Evolutionary conservation across 1,140 invertebrate genomes (phyloP), one percentile per base, ranked within the genome.

Genomic region (Phymastichus coffea): DNA sequence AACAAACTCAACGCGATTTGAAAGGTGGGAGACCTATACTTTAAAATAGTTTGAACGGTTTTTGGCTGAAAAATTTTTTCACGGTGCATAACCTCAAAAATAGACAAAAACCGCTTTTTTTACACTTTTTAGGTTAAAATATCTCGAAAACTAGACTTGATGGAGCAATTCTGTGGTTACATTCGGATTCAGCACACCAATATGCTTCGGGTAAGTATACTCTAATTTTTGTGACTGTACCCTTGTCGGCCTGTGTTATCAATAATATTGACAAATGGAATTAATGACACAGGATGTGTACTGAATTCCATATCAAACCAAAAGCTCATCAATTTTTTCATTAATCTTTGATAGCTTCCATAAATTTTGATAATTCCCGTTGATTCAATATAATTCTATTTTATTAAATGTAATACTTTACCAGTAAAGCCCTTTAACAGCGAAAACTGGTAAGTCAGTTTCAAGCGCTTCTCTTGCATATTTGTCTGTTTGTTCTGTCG

Each of bases 401-500:
- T 26, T 4, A 48, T 15, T 30, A 14, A 15, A 17, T 19, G 28
- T 33, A 48, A 15, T 2, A 12, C 2, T 7, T n/a, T 17, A n/a
- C n/a, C n/a, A n/a, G n/a, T n/a, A n/a, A 4, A 26, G 26, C 4
- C 26, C 46, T 44, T 44, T 44, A 2, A 44, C 43, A 44, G 19
- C 43, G 23, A 19, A 44, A n/a, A 25, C 12, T 23, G 37, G 37
- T 6, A n/a, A 9, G 7, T 17, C 7, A n/a, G 9, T n/a, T 40
- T 12, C n/a, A 9, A 14, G 4, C 9, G 43, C 60, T 55, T 10
- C 7, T 51, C 35, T 12, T 1, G 43, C 37, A 23, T 30, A 12
- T 14, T 19, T 9, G 12, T 26, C 46, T 19, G 51, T 51, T 62
- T 51, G 28, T 10, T 63, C 10, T 12, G 65, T 63, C 12, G 58